Evolutionary conservation across 2,113 vertebrate species (phyloP).

Genomic region (Semicossyphus pulcher): DNA sequence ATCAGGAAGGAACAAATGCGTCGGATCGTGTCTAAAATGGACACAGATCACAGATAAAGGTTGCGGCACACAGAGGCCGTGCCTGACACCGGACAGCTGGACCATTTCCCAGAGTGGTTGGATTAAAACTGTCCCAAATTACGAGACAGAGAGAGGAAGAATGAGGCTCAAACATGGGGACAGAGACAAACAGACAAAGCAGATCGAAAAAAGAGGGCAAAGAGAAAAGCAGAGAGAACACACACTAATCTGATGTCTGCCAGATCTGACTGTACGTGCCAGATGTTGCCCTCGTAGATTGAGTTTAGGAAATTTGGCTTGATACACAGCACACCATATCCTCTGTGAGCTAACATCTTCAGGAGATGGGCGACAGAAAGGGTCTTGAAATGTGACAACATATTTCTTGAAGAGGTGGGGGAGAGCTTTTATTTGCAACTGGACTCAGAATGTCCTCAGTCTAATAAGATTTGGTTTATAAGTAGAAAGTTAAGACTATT

Average conservation of each 20-base stretch:
- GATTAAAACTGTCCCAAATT: constrained; percentile 68
- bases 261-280: constrained; percentile 49
- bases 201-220: constrained; percentile 51
- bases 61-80: constrained; percentile 7
- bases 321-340: constrained; percentile 5
- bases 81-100: constrained; percentile 55
- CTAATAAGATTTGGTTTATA: too few species aligned
- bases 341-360: constrained; percentile 1
- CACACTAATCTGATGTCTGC: constrained; percentile 60
- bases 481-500: too few species aligned
- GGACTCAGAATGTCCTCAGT: too few species aligned
- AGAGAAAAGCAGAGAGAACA: constrained; percentile 39
- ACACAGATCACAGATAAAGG: constrained; percentile 11
- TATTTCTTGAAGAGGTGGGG: too few species aligned
- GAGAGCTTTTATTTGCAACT: too few species aligned
- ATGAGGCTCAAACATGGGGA: neutral
- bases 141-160: constrained; percentile 34
- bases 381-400: too few species aligned
- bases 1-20: neutral
- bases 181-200: constrained; percentile 36
- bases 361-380: constrained; percentile 10
- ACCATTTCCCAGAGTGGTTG: constrained; percentile 12
- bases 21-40: neutral
- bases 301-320: constrained; percentile 19
- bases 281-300: constrained; percentile 65